A percentile compares a stretch with the other conserved stretches of the same genome.
These are phyloP conservation scores for Cettia cetti DNA, from an alignment of 2,113 vertebrate species.

Conservation along the genomic window DNA sequence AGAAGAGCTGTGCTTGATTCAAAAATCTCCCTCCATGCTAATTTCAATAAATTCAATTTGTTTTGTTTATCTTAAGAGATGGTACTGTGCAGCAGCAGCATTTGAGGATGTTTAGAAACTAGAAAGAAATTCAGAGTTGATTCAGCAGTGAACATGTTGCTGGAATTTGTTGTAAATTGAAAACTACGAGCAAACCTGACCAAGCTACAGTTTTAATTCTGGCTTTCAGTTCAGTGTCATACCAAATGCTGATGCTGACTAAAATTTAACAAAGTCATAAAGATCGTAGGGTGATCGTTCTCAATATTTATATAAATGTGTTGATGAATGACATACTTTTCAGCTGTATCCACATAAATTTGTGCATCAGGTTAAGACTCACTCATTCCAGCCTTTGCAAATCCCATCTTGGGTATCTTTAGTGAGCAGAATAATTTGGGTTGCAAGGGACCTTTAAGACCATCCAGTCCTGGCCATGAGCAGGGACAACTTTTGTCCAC, in stretches of 20 bases:
- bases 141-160: background rate
- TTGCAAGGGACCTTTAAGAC: background rate
- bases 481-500: background rate
- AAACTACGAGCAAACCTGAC: background rate
- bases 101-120: background rate
- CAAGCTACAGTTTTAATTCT: background rate
- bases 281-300: accelerated
- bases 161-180: background rate
- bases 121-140: background rate
- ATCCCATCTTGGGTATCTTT: background rate
- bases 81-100: background rate
- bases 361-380: background rate
- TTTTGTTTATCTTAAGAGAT: background rate
- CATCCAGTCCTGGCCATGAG: background rate
- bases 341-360: background rate
- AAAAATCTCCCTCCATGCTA: background rate
- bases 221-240: background rate
- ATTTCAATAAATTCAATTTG: background rate
- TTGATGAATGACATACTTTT: background rate
- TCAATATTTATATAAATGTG: background rate
- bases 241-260: background rate
- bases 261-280: background rate
- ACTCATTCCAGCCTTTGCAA: background rate
- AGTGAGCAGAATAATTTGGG: background rate
- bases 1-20: background rate